These are phyloP conservation scores for Microplitis manilae DNA, from an alignment of 2,888 invertebrate species.

Conservation along the genomic window DNA sequence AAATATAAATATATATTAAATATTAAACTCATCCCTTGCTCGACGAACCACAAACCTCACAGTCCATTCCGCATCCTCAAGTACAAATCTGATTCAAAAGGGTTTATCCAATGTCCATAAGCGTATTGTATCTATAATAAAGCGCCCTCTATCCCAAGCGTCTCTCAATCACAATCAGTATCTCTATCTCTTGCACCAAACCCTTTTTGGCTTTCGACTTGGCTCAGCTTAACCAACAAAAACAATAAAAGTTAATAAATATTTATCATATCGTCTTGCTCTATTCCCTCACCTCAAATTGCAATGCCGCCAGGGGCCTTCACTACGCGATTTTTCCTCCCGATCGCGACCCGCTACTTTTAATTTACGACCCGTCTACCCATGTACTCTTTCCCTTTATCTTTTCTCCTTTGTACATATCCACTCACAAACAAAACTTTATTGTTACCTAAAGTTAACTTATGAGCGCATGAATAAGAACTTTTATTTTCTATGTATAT, in stretches of 20 bases:
- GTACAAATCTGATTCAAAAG: slow-evolving; percentile 44
- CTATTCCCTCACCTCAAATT: slow-evolving; percentile 41
- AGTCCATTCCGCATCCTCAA: neutral
- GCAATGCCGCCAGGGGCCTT: slow-evolving; percentile 41
- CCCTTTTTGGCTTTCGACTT: slow-evolving; percentile 23
- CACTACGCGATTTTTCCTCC: slow-evolving; percentile 39
- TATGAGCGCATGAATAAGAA: too few species aligned
- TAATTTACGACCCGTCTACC: slow-evolving; percentile 41
- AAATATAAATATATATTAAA: neutral
- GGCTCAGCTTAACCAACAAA: neutral
- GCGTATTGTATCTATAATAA: slow-evolving; percentile 48
- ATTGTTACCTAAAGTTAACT: neutral
- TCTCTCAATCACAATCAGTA: neutral
- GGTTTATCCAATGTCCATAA: slow-evolving; percentile 42
- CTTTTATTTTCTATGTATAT: neutral
- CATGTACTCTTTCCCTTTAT: slow-evolving; percentile 36
- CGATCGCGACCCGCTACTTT: slow-evolving; percentile 37
- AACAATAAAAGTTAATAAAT: neutral
- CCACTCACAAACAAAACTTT: neutral
- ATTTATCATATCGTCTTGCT: slow-evolving; percentile 11
- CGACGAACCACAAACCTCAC: neutral
- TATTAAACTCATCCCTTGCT: slow-evolving; percentile 4
- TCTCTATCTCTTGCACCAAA: neutral
- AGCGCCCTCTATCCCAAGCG: slow-evolving; percentile 40
- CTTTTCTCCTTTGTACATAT: slow-evolving; percentile 26